Base-by-base conservation (phyloP, 2,797 vertebrate species). In the Argya squamiceps region DNA sequence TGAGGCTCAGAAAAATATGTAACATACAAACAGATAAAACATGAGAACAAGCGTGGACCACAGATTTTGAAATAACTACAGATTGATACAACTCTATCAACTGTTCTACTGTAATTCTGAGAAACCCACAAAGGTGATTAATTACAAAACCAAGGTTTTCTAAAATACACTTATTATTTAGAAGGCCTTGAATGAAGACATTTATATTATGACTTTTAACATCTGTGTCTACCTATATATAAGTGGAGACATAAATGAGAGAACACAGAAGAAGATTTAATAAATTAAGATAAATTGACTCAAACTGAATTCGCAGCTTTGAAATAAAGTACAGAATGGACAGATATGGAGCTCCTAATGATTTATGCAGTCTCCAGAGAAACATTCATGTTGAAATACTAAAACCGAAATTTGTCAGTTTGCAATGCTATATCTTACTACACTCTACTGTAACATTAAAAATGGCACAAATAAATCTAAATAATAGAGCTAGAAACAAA, bases 321-420 rank as follows among this genome's bases (percentile, higher is more conserved):
- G 49, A 96, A 94, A 89, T 82, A n/a, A 89, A 94, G 64, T 39
- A 75, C 17, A 53, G 30, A 92, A 84, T 9, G 70, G 60, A 60
- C 37, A 80, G 19, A 77, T 30, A 56, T 0, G 29, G 50, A 89
- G 69, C 14, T 37, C 29, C 2, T n/a, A 36, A n/a, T 12, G 39
- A 59, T 24, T 83, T 77, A 49, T 74, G 27, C n/a, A 80, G 36
- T 76, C 41, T 90, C 63, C 52, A 79, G 49, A 84, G 64, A 47
- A 90, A 87, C 60, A 76, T 12, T 37, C 1, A 29, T 22, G 76
- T 55, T 69, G 46, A 86, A 92, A 84, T 37, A 62, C 19, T 65
- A 86, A 75, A 86, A 23, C 3, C 2, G 53, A 71, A 71, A 71
- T 44, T 12, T 67, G 29, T 10, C 80, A 55, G 9, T 56, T 59